Evolutionary conservation across 2,113 vertebrate genomes (phyloP).

Genomic region (Setophaga petechia): DNA sequence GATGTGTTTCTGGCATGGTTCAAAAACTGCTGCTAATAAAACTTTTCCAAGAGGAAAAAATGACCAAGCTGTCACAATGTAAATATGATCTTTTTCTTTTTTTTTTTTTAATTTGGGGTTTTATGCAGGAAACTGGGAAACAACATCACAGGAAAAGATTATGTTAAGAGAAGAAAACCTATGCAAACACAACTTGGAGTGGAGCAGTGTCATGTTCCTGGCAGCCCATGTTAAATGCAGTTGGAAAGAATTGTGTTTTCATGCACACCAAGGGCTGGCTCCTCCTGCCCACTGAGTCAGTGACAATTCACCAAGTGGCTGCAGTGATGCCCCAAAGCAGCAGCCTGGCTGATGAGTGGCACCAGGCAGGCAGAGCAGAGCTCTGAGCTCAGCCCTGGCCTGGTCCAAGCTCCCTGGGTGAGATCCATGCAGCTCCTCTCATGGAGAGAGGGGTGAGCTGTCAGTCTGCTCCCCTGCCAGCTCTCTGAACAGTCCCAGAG

Average conservation of each 20-base stretch:
- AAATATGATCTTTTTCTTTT: background rate
- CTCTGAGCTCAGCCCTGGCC: background rate
- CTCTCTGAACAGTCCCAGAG: background rate
- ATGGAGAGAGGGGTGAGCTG: background rate
- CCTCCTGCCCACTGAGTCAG: background rate
- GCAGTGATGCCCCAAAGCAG: background rate
- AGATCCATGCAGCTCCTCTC: background rate
- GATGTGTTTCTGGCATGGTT: conserved; percentile 44
- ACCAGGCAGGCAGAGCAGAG: background rate
- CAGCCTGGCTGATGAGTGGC: background rate
- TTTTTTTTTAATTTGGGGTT: background rate
- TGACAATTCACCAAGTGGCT: background rate
- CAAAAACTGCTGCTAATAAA: conserved; percentile 36
- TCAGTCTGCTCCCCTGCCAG: background rate
- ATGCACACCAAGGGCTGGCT: background rate
- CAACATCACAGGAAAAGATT: background rate
- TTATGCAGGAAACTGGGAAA: background rate
- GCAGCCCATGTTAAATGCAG: background rate
- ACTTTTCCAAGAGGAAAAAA: conserved; percentile 45
- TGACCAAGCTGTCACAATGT: background rate
- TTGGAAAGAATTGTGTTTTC: background rate
- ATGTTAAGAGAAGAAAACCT: background rate
- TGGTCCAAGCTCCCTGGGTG: background rate
- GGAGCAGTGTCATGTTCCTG: background rate
- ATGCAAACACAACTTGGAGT: background rate